phyloP scores from a whole-genome alignment of 2,113 vertebrate species.

The Tachysurus fulvidraco region DNA sequence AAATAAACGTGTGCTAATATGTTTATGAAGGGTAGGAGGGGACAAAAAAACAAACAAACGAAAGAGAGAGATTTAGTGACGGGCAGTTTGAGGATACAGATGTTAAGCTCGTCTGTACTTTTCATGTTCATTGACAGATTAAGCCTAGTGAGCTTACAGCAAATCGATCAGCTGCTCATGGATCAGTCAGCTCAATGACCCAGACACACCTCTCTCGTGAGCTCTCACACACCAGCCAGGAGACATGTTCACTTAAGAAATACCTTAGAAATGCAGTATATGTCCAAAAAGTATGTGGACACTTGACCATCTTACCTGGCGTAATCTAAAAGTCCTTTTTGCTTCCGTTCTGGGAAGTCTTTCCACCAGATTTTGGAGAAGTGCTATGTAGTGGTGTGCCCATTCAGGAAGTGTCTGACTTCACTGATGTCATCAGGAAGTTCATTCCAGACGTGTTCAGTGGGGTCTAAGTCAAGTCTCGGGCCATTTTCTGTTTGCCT shows the following conservation, averaged over 20 bases:
- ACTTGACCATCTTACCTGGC: background rate
- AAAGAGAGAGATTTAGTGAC: background rate
- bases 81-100: background rate
- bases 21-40: background rate
- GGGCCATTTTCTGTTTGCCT: too few relatives aligned
- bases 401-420: background rate
- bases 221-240: background rate
- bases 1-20: background rate
- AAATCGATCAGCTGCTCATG: slow-evolving; percentile 27
- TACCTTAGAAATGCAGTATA: background rate
- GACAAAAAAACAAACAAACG: background rate
- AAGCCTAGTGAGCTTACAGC: background rate
- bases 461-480: background rate
- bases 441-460: background rate
- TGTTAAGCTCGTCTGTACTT: background rate
- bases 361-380: background rate
- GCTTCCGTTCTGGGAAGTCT: background rate
- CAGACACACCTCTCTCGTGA: background rate
- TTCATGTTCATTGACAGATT: background rate
- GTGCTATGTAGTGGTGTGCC: background rate
- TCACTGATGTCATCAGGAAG: background rate
- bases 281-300: background rate
- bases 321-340: background rate
- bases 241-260: background rate
- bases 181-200: slow-evolving; percentile 32